Evolutionary conservation across 2,797 vertebrate species (phyloP).

Genomic region (Graptemys geographica): DNA sequence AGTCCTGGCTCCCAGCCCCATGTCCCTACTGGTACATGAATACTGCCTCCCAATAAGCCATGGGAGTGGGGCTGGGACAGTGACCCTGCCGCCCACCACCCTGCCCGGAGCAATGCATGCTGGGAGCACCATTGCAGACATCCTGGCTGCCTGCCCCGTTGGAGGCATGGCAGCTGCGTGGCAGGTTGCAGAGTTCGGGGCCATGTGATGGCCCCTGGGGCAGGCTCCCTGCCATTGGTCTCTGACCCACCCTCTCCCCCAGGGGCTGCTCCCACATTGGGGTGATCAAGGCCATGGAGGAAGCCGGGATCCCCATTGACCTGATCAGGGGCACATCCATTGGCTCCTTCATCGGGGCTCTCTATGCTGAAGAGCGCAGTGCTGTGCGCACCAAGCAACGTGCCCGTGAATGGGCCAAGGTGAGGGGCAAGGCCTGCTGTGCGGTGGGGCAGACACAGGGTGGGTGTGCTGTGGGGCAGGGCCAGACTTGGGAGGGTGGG

Average conservation of each 20-base stretch:
- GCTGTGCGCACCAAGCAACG: slow-evolving; percentile 93
- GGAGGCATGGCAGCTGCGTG: background rate
- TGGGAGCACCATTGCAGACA: fast-evolving
- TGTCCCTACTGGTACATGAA: background rate
- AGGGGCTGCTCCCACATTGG: slow-evolving; percentile 98
- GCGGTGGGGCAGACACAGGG: too few species aligned
- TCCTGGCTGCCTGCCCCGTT: too few species aligned
- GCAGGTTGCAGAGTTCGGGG: too few species aligned
- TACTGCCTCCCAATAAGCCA: background rate
- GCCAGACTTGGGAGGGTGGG: background rate
- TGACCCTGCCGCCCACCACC: fast-evolving
- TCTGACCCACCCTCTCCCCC: background rate
- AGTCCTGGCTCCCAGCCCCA: background rate
- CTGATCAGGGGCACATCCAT: slow-evolving; percentile 97
- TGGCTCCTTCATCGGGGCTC: slow-evolving; percentile 94
- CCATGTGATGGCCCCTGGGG: background rate
- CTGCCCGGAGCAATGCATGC: fast-evolving
- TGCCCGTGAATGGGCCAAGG: slow-evolving; percentile 95
- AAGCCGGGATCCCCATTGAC: slow-evolving; percentile 93
- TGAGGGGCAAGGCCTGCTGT: slow-evolving; percentile 58
- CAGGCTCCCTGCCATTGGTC: background rate
- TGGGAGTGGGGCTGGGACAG: background rate
- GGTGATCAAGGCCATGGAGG: slow-evolving; percentile 96
- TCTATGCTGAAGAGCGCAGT: slow-evolving; percentile 95
- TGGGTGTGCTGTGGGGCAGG: background rate